Evolutionary conservation across 2,797 vertebrate genomes (phyloP).

Genomic region (Enteromius afrohamiltoni): DNA sequence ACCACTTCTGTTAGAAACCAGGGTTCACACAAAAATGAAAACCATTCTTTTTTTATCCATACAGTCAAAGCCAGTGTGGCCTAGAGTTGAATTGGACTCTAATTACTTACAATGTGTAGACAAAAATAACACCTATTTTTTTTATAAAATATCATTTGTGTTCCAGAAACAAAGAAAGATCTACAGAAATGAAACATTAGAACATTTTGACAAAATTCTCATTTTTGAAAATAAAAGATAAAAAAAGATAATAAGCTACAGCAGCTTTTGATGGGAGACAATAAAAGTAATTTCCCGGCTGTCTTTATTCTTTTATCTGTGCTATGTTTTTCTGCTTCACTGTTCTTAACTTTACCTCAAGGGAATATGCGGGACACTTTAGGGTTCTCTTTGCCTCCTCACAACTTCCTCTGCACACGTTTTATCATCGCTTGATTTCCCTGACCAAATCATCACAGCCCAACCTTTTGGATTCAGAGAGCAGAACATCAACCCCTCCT

Average conservation of each 20-base stretch:
- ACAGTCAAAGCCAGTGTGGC: not conserved
- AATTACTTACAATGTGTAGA: not conserved
- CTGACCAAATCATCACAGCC: conserved; percentile 11
- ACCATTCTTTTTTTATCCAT: not conserved
- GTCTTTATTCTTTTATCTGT: not conserved
- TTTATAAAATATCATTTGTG: not conserved
- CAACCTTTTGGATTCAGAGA: conserved; percentile 15
- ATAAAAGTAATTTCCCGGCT: not conserved
- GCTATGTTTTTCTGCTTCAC: conserved; percentile 18
- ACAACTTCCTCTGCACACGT: conserved; percentile 28
- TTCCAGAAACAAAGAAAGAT: not conserved
- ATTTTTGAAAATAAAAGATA: not conserved
- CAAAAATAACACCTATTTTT: not conserved
- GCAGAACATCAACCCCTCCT: conserved; percentile 43
- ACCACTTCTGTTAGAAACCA: not conserved
- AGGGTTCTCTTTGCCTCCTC: conserved; percentile 10
- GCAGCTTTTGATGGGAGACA: not conserved
- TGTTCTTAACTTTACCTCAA: conserved; percentile 4
- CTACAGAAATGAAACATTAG: not conserved
- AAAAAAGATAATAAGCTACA: not conserved
- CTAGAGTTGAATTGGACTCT: not conserved
- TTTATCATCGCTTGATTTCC: conserved; percentile 45
- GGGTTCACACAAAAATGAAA: not conserved
- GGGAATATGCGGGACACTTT: not conserved
- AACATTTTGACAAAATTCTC: not conserved